These are phyloP conservation scores for Apteryx mantelli DNA, from an alignment of 2,113 vertebrate species.

Conservation along the genomic window DNA sequence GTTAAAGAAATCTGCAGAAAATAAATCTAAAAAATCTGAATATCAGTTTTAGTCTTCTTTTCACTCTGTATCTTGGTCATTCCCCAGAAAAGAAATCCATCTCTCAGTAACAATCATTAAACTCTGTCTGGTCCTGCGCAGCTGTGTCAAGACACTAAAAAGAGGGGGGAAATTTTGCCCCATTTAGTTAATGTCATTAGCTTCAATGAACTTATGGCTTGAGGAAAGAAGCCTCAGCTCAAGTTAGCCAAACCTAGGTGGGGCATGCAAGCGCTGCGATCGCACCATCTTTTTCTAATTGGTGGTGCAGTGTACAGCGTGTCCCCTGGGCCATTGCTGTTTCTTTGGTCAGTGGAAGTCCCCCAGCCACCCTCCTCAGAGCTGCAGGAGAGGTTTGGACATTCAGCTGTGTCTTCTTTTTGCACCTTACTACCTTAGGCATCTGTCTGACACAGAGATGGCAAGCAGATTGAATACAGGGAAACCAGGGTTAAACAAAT, in stretches of 20 bases:
- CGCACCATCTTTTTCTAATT: fast-evolving
- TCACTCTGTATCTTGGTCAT: not conserved
- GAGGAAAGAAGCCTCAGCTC: not conserved
- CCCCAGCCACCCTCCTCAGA: fast-evolving
- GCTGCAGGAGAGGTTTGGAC: not conserved
- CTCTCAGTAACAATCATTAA: not conserved
- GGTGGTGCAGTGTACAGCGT: not conserved
- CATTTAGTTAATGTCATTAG: not conserved
- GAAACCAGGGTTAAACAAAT: not conserved
- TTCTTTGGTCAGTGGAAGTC: not conserved
- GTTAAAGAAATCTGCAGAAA: not conserved
- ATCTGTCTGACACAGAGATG: not conserved
- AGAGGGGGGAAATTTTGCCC: not conserved
- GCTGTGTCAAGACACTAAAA: not conserved
- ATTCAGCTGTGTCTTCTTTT: not conserved
- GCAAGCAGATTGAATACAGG: not conserved
- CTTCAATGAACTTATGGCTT: not conserved
- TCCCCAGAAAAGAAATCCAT: not conserved
- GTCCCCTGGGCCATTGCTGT: not conserved
- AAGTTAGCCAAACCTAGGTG: not conserved
- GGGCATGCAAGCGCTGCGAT: not conserved
- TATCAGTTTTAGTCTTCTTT: not conserved
- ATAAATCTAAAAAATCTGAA: not conserved
- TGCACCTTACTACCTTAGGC: fast-evolving
- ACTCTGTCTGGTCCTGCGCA: not conserved